Base-by-base conservation (phyloP, 2,113 vertebrate genomes). In the Dipodomys spectabilis region DNA sequence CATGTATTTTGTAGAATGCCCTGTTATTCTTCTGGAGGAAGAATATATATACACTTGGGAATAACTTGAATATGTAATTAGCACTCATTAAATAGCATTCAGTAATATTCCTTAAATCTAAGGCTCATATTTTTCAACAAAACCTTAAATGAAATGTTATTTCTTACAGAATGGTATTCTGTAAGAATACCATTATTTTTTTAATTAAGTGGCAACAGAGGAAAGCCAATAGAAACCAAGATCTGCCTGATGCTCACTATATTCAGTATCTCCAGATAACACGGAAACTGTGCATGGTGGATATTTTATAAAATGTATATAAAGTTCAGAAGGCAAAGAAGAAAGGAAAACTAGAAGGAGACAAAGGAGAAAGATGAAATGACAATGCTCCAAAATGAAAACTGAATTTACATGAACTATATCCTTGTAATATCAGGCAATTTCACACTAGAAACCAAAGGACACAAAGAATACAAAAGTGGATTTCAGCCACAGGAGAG, bases 81-180 rank as follows among this genome's bases (percentile, higher is more conserved):
- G 19, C 27, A 35, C 39, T 80, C 60, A 72, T 12, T 30, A 83
- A 87, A 49, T 49, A 49, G 49, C 49, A 49, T 49, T 49, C 49
- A 49, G 9, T 49, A 12, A 49, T 12, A 49, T 49, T 49, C 49
- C 49, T 49, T 67, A 68, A n/a, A 27, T 88, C 72, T 9, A 78
- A 88, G 35, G n/a, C 35, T 67, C 7, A 27, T 9, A 80, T 85
- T 94, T 82, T 57, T 60, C 49, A 86, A 53, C 9, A 87, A 83
- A 91, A 5, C 5, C 68, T 92, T 71, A 86, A 83, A 93, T 79
- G n/a, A 86, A 83, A 12, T 86, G 28, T 69, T 53, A 62, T 72
- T 60, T 5, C 20, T 45, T 30, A 67, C 19, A 64, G 19, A 28
- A 57, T 49, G 35, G 12, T 81, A 57, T 65, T 91, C 62, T 39